A percentile compares a stretch with the other conserved stretches of the same genome.
phyloP scores from a whole-genome alignment of 2,113 vertebrate species.

The Mastomys natalensis region DNA sequence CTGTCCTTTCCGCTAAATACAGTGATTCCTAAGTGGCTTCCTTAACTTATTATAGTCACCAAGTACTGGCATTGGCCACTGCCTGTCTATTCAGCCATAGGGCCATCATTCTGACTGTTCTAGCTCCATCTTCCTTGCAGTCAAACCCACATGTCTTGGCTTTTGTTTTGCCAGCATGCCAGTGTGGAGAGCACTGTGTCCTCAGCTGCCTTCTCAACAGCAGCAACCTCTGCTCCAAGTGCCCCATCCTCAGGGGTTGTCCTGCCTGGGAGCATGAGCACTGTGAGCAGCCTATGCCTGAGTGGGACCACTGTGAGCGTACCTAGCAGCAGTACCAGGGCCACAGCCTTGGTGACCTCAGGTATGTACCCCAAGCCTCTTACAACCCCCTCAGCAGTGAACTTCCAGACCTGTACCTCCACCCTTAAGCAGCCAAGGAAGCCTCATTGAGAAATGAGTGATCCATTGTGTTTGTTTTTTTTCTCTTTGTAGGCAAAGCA shows the following conservation, averaged over 20 bases:
- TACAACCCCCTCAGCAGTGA: background rate
- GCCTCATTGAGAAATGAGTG: background rate
- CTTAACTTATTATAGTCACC: background rate
- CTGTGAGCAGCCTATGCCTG: constrained; percentile 90
- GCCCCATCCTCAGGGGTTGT: constrained; percentile 88
- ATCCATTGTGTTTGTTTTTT: constrained; percentile 62
- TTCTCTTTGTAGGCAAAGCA: constrained; percentile 92
- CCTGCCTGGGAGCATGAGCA: constrained; percentile 88
- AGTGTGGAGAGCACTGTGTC: constrained; percentile 89
- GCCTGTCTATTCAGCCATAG: background rate
- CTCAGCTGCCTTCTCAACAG: constrained; percentile 88
- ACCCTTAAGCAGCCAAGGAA: background rate
- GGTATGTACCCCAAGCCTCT: constrained; percentile 75
- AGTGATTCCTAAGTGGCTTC: background rate
- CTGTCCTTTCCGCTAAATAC: background rate
- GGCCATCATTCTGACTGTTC: background rate
- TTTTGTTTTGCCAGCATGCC: constrained; percentile 89
- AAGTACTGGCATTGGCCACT: background rate
- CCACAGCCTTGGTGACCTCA: constrained; percentile 93
- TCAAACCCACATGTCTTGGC: background rate
- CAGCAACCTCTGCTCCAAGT: constrained; percentile 84
- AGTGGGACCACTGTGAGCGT: constrained; percentile 89
- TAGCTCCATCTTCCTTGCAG: background rate
- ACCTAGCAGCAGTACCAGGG: constrained; percentile 88
- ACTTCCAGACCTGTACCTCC: too few species aligned